Evolutionary conservation across 2,113 vertebrate genomes (phyloP), one percentile per base, ranked within the genome.

Genomic region (Dicerorhinus sumatrensis): DNA sequence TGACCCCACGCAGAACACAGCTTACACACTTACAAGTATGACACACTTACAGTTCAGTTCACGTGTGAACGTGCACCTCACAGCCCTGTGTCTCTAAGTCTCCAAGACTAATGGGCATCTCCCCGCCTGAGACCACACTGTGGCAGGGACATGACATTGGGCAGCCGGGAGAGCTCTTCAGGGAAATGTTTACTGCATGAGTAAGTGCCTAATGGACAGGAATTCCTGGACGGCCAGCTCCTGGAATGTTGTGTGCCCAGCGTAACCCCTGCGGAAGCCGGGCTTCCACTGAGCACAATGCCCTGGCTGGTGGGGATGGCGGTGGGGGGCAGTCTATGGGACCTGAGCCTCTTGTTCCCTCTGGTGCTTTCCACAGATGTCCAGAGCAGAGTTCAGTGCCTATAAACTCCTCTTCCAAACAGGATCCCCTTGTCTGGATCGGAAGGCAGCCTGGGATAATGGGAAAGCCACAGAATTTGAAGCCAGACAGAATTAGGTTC

Each of bases 181-280:
- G 54, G 85, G 86, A 92, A 97, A 92, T 56, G 63, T 80, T 94
- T 73, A 42, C 63, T 75, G 75, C 1, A 0, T n/a, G 63, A 94
- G 92, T 31, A 95, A 97, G 89, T 39, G 83, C 56, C 93, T 94
- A 31, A 95, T n/a, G 80, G 75, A 91, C 73, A 56, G 89, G 89
- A 94, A 96, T 70, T 96, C 94, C 91, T 95, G 86, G 87, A 60
- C 0, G 6, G 42, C 58, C 33, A 81, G 42, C 70, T 96, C 88
- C 89, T 84, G 31, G 87, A 91, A 77, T 36, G 29, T 23, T 42
- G n/a, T 76, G 82, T 69, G 70, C 86, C 86, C 79, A 23, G 58
- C 60, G 67, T 51, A 39, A 86, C 33, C 23, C 29, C 62, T 13
- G 36, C 0, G 0, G 89, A 87, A 86, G 29, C 83, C 1, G 3